Percentiles rank a stretch among this genome's conserved stretches.
Conservation (phyloP, 2,113 vertebrate species). For the Proteles cristata region DNA sequence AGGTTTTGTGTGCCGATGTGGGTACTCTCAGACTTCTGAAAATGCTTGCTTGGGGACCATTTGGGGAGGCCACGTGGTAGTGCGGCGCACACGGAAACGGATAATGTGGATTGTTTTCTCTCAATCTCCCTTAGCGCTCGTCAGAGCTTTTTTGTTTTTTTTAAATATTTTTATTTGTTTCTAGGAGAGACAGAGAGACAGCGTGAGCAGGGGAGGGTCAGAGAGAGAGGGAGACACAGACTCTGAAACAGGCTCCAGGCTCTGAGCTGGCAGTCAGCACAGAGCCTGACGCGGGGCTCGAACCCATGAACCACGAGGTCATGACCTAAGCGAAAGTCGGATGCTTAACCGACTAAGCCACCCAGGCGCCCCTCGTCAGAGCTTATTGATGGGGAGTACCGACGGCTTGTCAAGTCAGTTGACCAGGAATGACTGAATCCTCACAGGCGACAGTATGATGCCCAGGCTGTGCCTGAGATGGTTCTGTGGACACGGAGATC, state of each 20-base stretch:
- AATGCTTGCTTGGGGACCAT: neutral
- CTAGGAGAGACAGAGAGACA: too few relatives aligned
- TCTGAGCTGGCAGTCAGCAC: too few relatives aligned
- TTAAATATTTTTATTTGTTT: too few relatives aligned
- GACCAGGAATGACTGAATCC: neutral
- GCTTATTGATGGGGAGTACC: neutral
- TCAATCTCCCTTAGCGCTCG: neutral
- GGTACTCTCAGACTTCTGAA: neutral
- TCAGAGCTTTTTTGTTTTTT: neutral
- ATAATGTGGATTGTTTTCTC: neutral
- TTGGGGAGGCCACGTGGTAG: neutral
- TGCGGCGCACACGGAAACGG: neutral
- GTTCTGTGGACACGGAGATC: neutral
- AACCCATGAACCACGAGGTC: too few relatives aligned
- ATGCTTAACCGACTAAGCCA: too few relatives aligned
- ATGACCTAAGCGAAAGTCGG: too few relatives aligned
- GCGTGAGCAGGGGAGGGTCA: too few relatives aligned
- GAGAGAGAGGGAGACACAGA: too few relatives aligned
- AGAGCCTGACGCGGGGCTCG: too few relatives aligned
- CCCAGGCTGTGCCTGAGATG: neutral
- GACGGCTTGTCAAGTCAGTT: neutral
- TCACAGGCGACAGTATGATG: neutral
- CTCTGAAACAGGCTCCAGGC: too few relatives aligned
- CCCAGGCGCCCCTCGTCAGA: neutral
- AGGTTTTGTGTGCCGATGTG: conserved; percentile 5